Evolutionary conservation across 2,113 vertebrate species (phyloP).

Genomic region (Equus quagga): DNA sequence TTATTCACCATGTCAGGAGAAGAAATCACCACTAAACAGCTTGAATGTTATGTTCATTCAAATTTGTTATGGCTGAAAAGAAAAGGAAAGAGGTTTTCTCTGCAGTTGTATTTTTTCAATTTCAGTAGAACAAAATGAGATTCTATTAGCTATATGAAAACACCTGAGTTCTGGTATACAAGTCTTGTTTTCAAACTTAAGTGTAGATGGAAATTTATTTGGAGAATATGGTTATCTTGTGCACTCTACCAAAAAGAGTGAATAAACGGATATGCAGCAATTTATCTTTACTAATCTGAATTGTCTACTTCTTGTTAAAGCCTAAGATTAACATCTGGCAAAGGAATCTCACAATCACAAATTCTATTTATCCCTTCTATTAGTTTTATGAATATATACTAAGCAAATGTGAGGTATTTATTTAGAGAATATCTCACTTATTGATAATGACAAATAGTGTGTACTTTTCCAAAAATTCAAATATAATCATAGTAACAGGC

Average conservation of each 20-base stretch:
- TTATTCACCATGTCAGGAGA: constrained; percentile 42
- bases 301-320: neutral
- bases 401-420: neutral
- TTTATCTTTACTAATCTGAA: constrained; percentile 29
- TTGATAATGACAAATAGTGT: neutral
- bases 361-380: neutral
- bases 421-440: neutral
- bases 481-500: neutral
- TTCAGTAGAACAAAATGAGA: constrained; percentile 54
- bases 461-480: neutral
- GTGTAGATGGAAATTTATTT: neutral
- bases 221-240: constrained; percentile 26
- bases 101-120: constrained; percentile 28
- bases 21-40: constrained; percentile 42
- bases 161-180: constrained; percentile 34
- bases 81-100: neutral
- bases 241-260: neutral
- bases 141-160: constrained; percentile 47
- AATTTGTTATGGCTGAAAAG: constrained; percentile 40
- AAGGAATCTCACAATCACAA: neutral
- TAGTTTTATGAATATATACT: neutral
- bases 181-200: constrained; percentile 41
- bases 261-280: neutral
- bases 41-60: constrained; percentile 41
- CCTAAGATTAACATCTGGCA: constrained; percentile 13